These are phyloP conservation scores for Sepioteuthis lessoniana DNA, from an alignment of 2,888 invertebrate species.

Conservation along the genomic window DNA sequence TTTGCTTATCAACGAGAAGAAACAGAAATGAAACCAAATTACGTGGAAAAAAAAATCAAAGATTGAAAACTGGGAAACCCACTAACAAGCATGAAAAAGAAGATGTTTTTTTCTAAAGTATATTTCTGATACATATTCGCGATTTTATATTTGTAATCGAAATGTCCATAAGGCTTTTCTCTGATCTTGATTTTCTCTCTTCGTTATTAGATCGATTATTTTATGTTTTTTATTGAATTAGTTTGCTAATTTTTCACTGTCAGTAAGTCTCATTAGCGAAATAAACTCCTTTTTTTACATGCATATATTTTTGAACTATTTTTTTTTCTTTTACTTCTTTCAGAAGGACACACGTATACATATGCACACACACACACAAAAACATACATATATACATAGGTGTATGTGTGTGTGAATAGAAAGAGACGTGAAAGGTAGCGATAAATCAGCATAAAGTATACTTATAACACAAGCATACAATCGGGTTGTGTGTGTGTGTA, in stretches of 20 bases:
- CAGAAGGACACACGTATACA: too few species aligned
- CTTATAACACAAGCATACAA: too few species aligned
- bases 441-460: too few species aligned
- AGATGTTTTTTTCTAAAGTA: not conserved
- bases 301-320: not conserved
- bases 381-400: too few species aligned
- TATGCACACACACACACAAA: too few species aligned
- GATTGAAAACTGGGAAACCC: not conserved
- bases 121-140: not conserved
- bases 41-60: not conserved
- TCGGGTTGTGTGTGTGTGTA: too few species aligned
- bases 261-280: not conserved
- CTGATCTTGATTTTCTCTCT: not conserved
- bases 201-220: not conserved
- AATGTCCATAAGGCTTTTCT: not conserved
- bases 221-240: not conserved
- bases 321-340: too few species aligned
- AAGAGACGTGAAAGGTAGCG: too few species aligned
- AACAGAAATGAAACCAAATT: not conserved
- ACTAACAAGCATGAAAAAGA: not conserved
- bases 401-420: too few species aligned
- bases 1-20: not conserved
- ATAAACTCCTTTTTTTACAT: not conserved
- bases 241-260: not conserved
- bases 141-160: not conserved